Evolutionary conservation across 2,113 vertebrate genomes (phyloP).

Genomic region (Amazona guildingii): DNA sequence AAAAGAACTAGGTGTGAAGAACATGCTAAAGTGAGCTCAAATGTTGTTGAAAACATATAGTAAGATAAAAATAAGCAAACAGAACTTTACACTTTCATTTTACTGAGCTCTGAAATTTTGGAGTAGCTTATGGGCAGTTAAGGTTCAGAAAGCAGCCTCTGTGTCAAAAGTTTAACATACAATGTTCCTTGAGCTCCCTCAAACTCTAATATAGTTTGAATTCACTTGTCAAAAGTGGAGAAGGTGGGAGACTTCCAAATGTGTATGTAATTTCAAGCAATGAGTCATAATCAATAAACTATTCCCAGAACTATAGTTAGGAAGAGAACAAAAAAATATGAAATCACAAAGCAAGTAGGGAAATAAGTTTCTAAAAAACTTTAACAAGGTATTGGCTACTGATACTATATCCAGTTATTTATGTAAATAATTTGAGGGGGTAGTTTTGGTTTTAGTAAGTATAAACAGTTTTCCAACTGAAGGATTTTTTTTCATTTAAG

Average conservation of each 20-base stretch:
- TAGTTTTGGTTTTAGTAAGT: neutral
- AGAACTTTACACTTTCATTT: neutral
- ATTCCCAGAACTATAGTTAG: conserved; percentile 35
- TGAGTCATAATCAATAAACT: conserved; percentile 46
- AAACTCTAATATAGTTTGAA: neutral
- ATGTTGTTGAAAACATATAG: neutral
- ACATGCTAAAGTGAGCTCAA: neutral
- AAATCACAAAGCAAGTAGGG: conserved; percentile 34
- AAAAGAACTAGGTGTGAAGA: neutral
- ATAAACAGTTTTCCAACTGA: neutral
- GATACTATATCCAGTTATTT: neutral
- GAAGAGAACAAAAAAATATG: neutral
- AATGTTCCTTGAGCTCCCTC: neutral
- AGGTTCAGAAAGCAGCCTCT: neutral
- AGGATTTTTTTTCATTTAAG: neutral
- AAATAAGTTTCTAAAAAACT: conserved; percentile 15
- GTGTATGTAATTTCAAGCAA: neutral
- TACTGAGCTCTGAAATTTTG: neutral
- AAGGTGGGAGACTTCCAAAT: conserved; percentile 14
- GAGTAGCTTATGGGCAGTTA: neutral
- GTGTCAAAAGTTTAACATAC: neutral
- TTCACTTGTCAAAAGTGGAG: neutral
- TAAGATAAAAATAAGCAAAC: neutral
- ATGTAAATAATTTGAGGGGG: neutral
- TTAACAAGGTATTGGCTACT: neutral